Percentiles rank a stretch among this genome's conserved stretches.
Evolutionary conservation across 2,888 invertebrate species (phyloP).

Genomic region (Glaucopsyche alexis): DNA sequence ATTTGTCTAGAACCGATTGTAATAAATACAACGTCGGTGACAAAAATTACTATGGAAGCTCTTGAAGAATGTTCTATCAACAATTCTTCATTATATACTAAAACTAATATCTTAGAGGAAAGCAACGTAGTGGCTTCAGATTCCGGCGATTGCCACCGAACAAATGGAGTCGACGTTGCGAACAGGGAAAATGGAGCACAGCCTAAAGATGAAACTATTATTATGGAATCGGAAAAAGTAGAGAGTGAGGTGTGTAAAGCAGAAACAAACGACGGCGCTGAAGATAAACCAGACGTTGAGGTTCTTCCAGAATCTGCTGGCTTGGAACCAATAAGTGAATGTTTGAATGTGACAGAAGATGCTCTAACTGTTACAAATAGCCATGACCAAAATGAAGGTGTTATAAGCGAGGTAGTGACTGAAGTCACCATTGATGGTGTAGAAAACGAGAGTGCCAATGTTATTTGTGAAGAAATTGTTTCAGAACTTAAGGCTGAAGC

Average conservation of each 20-base stretch:
- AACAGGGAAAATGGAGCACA: constrained; percentile 39
- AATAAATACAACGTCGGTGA: constrained; percentile 30
- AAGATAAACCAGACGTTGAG: not conserved
- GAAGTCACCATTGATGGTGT: constrained; percentile 30
- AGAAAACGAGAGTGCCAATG: constrained; percentile 38
- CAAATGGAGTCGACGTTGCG: constrained; percentile 59
- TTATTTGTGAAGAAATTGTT: constrained; percentile 38
- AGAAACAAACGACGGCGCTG: not conserved
- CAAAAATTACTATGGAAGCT: constrained; percentile 50
- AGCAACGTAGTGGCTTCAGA: constrained; percentile 45
- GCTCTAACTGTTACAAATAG: not conserved
- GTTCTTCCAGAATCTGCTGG: not conserved
- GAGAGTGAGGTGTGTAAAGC: not conserved
- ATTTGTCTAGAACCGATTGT: constrained; percentile 43
- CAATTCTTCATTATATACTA: constrained; percentile 48
- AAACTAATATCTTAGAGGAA: constrained; percentile 48
- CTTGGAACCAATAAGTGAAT: not conserved
- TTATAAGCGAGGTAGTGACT: constrained; percentile 10
- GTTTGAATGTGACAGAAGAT: not conserved
- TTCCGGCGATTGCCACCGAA: constrained; percentile 58
- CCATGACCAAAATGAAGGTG: constrained; percentile 15
- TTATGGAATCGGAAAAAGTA: constrained; percentile 29
- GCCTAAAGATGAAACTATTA: constrained; percentile 33
- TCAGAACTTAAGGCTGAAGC: not conserved
- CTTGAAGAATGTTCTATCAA: constrained; percentile 49